These are phyloP conservation scores for Hydra vulgaris DNA, from an alignment of 30 jellyfish, hydroid and myxozoan genomes.

Conservation along the genomic window DNA sequence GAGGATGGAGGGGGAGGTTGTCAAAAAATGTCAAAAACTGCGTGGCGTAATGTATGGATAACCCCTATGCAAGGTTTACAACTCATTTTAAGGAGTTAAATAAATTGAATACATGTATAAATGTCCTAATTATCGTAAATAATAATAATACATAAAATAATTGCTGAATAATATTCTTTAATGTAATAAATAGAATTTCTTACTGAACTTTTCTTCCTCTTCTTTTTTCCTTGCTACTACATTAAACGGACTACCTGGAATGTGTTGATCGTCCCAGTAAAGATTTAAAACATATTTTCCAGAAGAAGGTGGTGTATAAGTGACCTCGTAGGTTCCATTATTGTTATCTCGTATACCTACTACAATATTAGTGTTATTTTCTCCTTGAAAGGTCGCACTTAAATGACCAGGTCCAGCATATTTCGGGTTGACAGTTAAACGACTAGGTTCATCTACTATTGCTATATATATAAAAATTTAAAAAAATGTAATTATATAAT, in stretches of 20 bases:
- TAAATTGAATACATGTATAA: no score
- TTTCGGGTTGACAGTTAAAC: slow-evolving; percentile 43
- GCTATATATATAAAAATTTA: slow-evolving; percentile 32
- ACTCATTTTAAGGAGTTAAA: no score
- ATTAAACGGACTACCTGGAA: slow-evolving; percentile 78
- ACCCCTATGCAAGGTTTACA: no score
- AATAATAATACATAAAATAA: no score
- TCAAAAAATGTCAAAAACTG: no score
- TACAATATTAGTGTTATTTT: slow-evolving; percentile 17
- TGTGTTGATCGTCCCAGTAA: slow-evolving; percentile 61
- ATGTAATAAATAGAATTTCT: no score
- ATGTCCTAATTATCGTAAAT: no score
- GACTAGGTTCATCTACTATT: slow-evolving; percentile 42
- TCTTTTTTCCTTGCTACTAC: slow-evolving; percentile 13
- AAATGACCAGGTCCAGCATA: slow-evolving; percentile 79
- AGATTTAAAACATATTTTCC: slow-evolving; percentile 65
- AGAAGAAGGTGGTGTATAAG: slow-evolving; percentile 63
- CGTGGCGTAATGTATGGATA: no score
- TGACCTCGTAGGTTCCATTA: slow-evolving; percentile 43
- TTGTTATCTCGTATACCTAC: slow-evolving; percentile 45
- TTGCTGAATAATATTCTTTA: no score
- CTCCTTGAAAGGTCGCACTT: slow-evolving; percentile 65
- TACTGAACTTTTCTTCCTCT: not conserved
- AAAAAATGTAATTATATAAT: no score
- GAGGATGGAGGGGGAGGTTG: no score